Conservation (phyloP, 1,140 invertebrate genomes). For the Harpegnathos saltator region DNA sequence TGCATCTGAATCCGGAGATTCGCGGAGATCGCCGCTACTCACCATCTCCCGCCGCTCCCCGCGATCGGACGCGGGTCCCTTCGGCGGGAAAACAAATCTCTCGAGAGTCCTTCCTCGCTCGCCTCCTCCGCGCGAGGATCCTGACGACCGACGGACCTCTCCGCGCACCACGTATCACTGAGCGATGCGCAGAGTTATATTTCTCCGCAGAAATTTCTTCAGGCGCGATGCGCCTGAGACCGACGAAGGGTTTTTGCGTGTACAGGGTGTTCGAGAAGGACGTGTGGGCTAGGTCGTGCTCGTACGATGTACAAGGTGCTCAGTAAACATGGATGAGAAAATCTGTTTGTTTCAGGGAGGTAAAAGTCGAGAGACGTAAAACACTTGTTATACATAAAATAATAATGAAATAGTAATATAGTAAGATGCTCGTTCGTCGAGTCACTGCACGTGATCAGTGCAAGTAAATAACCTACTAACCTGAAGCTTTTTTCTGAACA, state of each 20-base stretch:
- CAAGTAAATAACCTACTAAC: no score
- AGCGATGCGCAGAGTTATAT: neutral
- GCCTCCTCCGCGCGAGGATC: neutral
- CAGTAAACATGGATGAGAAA: no score
- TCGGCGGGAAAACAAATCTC: constrained; percentile 33
- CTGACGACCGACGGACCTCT: neutral
- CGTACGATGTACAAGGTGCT: no score
- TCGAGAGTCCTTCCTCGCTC: neutral
- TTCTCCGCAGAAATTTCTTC: constrained; percentile 11
- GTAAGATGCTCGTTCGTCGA: no score
- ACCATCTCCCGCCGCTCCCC: neutral
- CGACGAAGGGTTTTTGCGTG: neutral
- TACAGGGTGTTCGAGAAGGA: no score
- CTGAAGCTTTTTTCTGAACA: no score
- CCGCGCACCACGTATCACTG: neutral
- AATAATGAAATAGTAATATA: no score
- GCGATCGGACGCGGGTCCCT: neutral
- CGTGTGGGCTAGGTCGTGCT: no score
- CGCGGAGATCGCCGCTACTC: constrained; percentile 9
- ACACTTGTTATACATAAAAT: no score
- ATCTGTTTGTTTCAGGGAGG: no score
- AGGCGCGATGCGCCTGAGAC: neutral
- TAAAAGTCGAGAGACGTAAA: no score
- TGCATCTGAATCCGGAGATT: constrained; percentile 46
- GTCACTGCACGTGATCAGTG: no score